Percentiles rank a stretch among this genome's conserved stretches.
Evolutionary conservation across 2,797 vertebrate species (phyloP).

Genomic region (Synaphobranchus kaupii): DNA sequence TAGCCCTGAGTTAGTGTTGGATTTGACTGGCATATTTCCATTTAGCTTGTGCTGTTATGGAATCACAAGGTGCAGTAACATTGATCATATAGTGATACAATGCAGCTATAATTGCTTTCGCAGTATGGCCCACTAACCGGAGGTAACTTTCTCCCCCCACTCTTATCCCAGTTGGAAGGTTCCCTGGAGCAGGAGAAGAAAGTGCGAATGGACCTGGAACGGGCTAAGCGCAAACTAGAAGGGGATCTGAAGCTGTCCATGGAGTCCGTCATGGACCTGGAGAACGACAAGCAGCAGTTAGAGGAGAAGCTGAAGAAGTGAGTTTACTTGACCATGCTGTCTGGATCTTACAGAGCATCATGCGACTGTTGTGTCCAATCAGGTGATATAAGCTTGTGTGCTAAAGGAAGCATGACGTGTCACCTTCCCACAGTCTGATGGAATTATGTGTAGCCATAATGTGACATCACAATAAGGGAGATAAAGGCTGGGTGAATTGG

Average conservation of each 20-base stretch:
- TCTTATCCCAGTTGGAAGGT: constrained; percentile 79
- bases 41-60: not conserved
- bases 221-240: constrained; percentile 87
- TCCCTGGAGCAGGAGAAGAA: constrained; percentile 95
- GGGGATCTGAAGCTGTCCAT: constrained; percentile 89
- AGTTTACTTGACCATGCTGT: constrained; percentile 27
- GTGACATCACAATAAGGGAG: not conserved
- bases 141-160: not conserved
- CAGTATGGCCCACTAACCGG: not conserved
- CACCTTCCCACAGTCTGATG: not conserved
- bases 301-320: constrained; percentile 93
- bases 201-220: constrained; percentile 87
- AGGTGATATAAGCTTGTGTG: not conserved
- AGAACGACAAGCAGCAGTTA: constrained; percentile 91
- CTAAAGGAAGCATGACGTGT: not conserved
- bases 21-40: not conserved
- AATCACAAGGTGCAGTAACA: not conserved
- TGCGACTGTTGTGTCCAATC: not conserved
- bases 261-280: constrained; percentile 86
- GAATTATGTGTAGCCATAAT: not conserved
- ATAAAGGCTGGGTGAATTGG: not conserved
- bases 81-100: not conserved
- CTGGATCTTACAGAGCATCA: not conserved
- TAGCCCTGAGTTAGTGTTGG: not conserved
- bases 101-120: not conserved